Percentiles rank a stretch among this genome's conserved stretches.
Evolutionary conservation across 2,888 invertebrate species (phyloP).

Genomic region (Cephus runcator): DNA sequence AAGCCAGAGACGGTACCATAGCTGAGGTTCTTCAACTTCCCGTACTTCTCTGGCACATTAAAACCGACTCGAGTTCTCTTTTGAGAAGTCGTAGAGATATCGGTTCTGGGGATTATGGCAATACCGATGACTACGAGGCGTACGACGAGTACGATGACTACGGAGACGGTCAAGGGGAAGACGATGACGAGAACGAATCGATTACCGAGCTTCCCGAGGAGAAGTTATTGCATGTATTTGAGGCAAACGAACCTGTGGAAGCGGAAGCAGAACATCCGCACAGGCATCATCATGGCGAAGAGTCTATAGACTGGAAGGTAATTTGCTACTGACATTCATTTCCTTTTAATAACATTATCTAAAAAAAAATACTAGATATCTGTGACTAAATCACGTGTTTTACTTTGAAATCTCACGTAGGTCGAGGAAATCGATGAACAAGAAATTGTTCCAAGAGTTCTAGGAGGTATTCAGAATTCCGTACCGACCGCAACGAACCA

Average conservation of each 20-base stretch:
- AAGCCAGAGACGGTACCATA: conserved; percentile 78
- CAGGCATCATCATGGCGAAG: conserved; percentile 65
- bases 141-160: conserved; percentile 53
- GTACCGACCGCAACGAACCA: conserved; percentile 20
- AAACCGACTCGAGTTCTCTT: conserved; percentile 41
- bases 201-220: conserved; percentile 48
- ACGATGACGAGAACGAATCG: conserved; percentile 60
- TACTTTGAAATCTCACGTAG: conserved; percentile 20
- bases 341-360: not conserved
- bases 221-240: conserved; percentile 40
- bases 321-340: not conserved
- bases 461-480: conserved; percentile 21
- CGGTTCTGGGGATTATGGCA: conserved; percentile 58
- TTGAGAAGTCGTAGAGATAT: conserved; percentile 57
- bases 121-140: conserved; percentile 49
- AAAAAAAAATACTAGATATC: not conserved
- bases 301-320: conserved; percentile 39
- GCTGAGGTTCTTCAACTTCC: conserved; percentile 76
- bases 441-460: conserved; percentile 40
- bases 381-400: not conserved
- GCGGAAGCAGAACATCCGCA: conserved; percentile 57
- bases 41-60: conserved; percentile 78
- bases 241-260: conserved; percentile 30
- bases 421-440: conserved; percentile 44
- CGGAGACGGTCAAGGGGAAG: conserved; percentile 54